Percentiles rank a stretch among this genome's conserved stretches.
phyloP scores from a whole-genome alignment of 2,888 invertebrate species.

The Aphodius sticticus region DNA sequence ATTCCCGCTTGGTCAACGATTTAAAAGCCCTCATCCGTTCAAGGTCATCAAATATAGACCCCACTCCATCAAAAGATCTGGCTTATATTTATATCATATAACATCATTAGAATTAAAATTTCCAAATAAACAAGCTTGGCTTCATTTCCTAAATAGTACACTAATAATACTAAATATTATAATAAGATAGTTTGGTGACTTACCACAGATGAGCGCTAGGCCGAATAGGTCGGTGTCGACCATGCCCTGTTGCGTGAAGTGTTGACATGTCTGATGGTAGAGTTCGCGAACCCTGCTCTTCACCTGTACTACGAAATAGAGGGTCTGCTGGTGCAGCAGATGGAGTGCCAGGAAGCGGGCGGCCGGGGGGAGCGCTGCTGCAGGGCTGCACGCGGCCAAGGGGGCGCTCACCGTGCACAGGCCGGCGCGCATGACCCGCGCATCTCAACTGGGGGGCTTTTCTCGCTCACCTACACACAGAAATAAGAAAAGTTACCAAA shows the following conservation, averaged over 20 bases:
- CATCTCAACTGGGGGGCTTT: conserved; percentile 55
- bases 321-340: conserved; percentile 68
- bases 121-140: no score
- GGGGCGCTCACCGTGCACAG: conserved; percentile 85
- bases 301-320: conserved; percentile 72
- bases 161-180: no score
- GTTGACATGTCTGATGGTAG: conserved; percentile 80
- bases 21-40: no score
- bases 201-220: conserved; percentile 84
- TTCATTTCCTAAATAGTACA: no score
- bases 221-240: conserved; percentile 87
- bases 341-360: conserved; percentile 72
- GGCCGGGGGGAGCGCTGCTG: conserved; percentile 67
- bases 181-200: conserved; percentile 57
- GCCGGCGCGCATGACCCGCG: conserved; percentile 63
- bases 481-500: conserved; percentile 17
- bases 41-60: no score
- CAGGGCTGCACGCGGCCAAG: conserved; percentile 79
- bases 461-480: conserved; percentile 42
- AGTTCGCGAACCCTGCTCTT: conserved; percentile 87
- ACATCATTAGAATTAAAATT: background rate
- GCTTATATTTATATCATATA: background rate
- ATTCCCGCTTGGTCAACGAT: no score
- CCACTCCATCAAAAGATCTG: background rate
- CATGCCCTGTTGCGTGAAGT: conserved; percentile 84